Percentiles rank a stretch among this genome's conserved stretches.
These are phyloP conservation scores for Orthosia gracilis DNA, from an alignment of 2,888 invertebrate genomes.

Conservation along the genomic window DNA sequence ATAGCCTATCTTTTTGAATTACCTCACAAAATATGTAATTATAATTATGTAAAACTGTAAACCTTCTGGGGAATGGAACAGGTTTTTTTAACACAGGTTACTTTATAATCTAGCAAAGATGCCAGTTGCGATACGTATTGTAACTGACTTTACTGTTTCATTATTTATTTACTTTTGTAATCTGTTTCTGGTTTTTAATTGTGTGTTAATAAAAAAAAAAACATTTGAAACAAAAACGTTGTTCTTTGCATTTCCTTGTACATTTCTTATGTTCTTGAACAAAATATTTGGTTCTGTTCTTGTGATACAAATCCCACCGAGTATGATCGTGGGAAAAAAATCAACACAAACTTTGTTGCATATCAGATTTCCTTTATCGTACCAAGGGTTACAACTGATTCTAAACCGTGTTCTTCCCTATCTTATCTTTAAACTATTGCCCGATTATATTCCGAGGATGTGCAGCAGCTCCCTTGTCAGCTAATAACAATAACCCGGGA, in stretches of 20 bases:
- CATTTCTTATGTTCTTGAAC: neutral
- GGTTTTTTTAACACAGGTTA: too few relatives aligned
- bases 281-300: neutral
- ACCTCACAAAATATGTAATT: too few relatives aligned
- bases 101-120: too few relatives aligned
- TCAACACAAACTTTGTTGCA: neutral
- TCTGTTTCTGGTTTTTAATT: too few relatives aligned
- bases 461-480: neutral
- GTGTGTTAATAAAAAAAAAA: too few relatives aligned
- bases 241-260: neutral
- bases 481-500: slow-evolving; percentile 4
- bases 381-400: neutral
- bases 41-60: too few relatives aligned
- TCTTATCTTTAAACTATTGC: slow-evolving; percentile 4
- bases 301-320: neutral
- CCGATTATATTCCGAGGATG: neutral
- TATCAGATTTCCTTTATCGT: slow-evolving; percentile 9
- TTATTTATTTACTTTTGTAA: too few relatives aligned
- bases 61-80: too few relatives aligned
- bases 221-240: too few relatives aligned
- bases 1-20: too few relatives aligned
- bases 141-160: too few relatives aligned
- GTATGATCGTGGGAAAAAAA: slow-evolving; percentile 9
- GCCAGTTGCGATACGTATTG: too few relatives aligned
- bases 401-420: neutral